These are phyloP conservation scores for Psilopogon haemacephalus DNA, from an alignment of 2,113 vertebrate genomes.

Conservation along the genomic window DNA sequence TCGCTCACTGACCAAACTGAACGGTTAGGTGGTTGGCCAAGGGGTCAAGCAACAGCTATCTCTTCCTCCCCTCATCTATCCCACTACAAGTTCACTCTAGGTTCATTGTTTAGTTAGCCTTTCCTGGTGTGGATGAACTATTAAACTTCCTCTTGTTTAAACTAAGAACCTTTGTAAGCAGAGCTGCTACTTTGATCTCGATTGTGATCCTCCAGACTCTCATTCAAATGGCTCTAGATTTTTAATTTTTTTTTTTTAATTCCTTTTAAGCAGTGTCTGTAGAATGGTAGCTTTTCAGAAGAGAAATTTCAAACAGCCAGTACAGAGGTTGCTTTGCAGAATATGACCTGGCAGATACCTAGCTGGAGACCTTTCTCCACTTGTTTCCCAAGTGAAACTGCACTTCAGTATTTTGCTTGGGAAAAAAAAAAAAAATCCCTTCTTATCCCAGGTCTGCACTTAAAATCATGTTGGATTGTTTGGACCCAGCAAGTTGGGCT, in stretches of 20 bases:
- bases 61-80: neutral
- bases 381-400: neutral
- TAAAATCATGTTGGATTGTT: neutral
- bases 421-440: too few species aligned
- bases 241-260: too few species aligned
- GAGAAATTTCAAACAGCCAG: neutral
- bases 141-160: neutral
- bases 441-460: neutral
- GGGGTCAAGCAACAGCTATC: neutral
- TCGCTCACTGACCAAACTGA: neutral
- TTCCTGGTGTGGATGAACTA: neutral
- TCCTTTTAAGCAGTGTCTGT: neutral
- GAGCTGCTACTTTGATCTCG: neutral
- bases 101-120: neutral
- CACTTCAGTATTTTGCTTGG: neutral
- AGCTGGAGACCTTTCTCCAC: neutral
- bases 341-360: neutral
- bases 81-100: neutral
- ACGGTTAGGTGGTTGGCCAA: neutral
- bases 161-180: neutral
- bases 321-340: neutral
- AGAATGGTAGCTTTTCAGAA: neutral
- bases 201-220: neutral
- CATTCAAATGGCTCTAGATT: neutral
- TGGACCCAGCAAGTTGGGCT: neutral